Evolutionary conservation across 2,797 vertebrate species (phyloP).

Genomic region (Sebastes steindachneri): DNA sequence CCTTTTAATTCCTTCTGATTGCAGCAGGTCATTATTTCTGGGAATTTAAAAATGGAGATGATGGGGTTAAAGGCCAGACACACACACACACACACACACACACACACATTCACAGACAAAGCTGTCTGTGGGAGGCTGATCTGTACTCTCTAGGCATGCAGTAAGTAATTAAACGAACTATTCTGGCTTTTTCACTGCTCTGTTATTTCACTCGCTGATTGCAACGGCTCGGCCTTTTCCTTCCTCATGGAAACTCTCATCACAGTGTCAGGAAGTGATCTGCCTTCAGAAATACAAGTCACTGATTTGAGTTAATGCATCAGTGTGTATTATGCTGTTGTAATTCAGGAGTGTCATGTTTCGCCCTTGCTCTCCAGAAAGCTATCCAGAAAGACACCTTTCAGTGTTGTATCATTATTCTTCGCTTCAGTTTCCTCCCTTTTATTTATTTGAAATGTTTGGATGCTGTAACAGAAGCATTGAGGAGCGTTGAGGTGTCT

Average conservation of each 20-base stretch:
- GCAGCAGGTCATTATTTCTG: slow-evolving; percentile 45
- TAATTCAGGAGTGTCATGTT: not conserved
- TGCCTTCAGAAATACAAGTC: not conserved
- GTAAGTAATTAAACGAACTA: slow-evolving; percentile 31
- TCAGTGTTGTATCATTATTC: not conserved
- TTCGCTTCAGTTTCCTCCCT: slow-evolving; percentile 16
- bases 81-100: not conserved
- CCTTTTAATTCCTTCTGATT: slow-evolving; percentile 61
- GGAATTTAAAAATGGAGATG: slow-evolving; percentile 30
- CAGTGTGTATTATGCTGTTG: not conserved
- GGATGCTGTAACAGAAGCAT: slow-evolving; percentile 16
- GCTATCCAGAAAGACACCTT: not conserved
- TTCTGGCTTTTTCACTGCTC: slow-evolving; percentile 30
- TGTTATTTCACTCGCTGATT: slow-evolving; percentile 58
- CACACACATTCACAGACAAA: slow-evolving; percentile 15
- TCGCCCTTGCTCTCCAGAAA: not conserved
- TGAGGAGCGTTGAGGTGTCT: not conserved
- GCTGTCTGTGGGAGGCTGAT: slow-evolving; percentile 10
- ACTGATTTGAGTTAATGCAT: not conserved
- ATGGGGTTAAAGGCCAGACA: slow-evolving; percentile 17
- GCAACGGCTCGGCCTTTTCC: slow-evolving; percentile 55
- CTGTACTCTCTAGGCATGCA: not conserved
- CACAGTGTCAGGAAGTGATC: slow-evolving; percentile 7
- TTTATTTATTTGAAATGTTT: slow-evolving; percentile 1
- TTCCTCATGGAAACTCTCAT: slow-evolving; percentile 39